Conservation (phyloP, 1,140 invertebrate species). For the Chymomyza costata region DNA sequence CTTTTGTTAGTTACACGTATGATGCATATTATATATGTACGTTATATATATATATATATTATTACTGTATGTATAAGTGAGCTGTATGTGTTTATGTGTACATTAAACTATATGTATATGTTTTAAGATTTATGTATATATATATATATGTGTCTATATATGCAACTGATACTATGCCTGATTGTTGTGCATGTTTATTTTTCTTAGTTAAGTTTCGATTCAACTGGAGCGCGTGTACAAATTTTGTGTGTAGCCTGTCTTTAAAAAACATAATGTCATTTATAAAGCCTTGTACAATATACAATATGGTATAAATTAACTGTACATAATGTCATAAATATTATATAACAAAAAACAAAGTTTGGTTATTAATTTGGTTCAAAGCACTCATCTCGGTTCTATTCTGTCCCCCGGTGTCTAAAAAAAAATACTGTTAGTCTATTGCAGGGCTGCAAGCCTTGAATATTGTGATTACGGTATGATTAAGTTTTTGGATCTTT, state of each 20-base stretch:
- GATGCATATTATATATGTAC: constrained; percentile 53
- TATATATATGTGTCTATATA: constrained; percentile 50
- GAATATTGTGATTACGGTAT: too few species aligned
- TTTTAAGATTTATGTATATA: too few species aligned
- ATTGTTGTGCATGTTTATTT: constrained; percentile 65
- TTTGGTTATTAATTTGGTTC: constrained; percentile 69
- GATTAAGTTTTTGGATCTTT: too few species aligned
- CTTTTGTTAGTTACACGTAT: constrained; percentile 70
- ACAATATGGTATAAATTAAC: too few species aligned
- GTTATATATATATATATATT: constrained; percentile 27
- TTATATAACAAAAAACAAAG: constrained; percentile 70
- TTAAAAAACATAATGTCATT: constrained; percentile 44
- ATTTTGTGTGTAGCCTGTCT: too few species aligned
- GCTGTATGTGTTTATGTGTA: constrained; percentile 42
- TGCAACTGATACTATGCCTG: constrained; percentile 63
- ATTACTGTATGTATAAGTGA: constrained; percentile 41
- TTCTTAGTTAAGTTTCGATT: constrained; percentile 45
- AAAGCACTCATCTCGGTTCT: constrained; percentile 51
- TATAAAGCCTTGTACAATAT: constrained; percentile 52
- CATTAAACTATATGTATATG: constrained; percentile 49
- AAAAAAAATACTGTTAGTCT: constrained; percentile 72
- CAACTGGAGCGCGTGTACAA: constrained; percentile 53
- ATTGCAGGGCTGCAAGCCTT: too few species aligned
- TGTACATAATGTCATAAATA: constrained; percentile 70
- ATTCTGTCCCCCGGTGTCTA: constrained; percentile 28